Evolutionary conservation across 2,888 invertebrate species (phyloP).

Genomic region (Rugalucina vietnamica): DNA sequence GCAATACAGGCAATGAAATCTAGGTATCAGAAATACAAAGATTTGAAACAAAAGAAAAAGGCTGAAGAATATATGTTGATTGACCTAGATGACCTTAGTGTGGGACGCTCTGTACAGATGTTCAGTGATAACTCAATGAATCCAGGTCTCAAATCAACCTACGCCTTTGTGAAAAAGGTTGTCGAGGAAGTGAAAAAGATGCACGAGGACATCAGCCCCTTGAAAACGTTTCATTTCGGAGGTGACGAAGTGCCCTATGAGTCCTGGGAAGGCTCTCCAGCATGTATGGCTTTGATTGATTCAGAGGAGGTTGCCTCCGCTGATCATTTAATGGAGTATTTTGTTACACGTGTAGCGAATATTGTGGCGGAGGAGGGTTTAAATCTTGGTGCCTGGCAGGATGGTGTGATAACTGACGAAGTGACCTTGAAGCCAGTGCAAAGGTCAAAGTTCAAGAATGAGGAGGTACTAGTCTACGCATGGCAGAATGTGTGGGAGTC

Average conservation of each 20-base stretch:
- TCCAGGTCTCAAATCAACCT: conserved; percentile 79
- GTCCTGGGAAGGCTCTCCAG: conserved; percentile 77
- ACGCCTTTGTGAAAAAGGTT: conserved; percentile 78
- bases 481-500: conserved; percentile 83
- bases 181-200: conserved; percentile 72
- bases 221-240: conserved; percentile 79
- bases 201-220: conserved; percentile 71
- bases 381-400: conserved; percentile 73
- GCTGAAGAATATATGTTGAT: conserved; percentile 67
- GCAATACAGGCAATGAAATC: conserved; percentile 78
- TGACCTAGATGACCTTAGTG: conserved; percentile 62
- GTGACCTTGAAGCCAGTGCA: conserved; percentile 53
- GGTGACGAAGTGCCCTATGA: conserved; percentile 80
- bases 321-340: conserved; percentile 73
- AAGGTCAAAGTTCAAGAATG: conserved; percentile 64
- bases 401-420: conserved; percentile 71
- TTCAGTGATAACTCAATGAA: conserved; percentile 81
- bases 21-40: conserved; percentile 64
- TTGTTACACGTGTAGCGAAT: conserved; percentile 70
- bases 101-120: conserved; percentile 77
- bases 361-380: conserved; percentile 66
- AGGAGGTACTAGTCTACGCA: conserved; percentile 73
- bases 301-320: conserved; percentile 59
- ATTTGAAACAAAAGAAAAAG: conserved; percentile 53
- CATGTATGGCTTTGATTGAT: conserved; percentile 70